Evolutionary conservation across 2,797 vertebrate genomes (phyloP).

Genomic region (Arnoldichthys spilopterus): DNA sequence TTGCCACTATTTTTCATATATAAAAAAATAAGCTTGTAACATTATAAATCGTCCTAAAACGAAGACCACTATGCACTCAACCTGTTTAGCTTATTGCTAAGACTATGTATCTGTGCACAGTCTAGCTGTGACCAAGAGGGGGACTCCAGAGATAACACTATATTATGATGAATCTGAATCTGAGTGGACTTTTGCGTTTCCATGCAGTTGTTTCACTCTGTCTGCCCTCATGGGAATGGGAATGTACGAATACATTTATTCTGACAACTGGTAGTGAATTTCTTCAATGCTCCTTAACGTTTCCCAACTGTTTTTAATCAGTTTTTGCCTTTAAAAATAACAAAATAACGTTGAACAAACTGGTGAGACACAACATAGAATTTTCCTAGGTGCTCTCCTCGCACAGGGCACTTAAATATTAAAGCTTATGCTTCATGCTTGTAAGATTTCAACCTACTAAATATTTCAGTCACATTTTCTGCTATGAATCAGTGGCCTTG

Average conservation of each 20-base stretch:
- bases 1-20: background rate
- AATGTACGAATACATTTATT: background rate
- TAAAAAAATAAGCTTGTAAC: background rate
- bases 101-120: background rate
- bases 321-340: background rate
- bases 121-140: background rate
- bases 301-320: background rate
- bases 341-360: background rate
- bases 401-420: conserved; percentile 1
- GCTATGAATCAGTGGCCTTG: conserved; percentile 10
- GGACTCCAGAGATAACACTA: background rate
- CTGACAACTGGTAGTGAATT: background rate
- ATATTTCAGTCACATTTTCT: conserved; percentile 28
- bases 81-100: background rate
- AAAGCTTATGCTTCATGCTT: conserved; percentile 2
- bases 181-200: background rate
- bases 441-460: background rate
- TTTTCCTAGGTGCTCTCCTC: background rate
- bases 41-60: background rate
- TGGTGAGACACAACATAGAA: background rate
- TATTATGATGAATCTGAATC: background rate
- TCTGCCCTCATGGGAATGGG: background rate
- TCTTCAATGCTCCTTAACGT: background rate
- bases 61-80: background rate
- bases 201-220: background rate